Percentiles rank a stretch among this genome's conserved stretches.
Evolutionary conservation across 2,888 invertebrate species (phyloP).

Genomic region (Amphipyra berbera): DNA sequence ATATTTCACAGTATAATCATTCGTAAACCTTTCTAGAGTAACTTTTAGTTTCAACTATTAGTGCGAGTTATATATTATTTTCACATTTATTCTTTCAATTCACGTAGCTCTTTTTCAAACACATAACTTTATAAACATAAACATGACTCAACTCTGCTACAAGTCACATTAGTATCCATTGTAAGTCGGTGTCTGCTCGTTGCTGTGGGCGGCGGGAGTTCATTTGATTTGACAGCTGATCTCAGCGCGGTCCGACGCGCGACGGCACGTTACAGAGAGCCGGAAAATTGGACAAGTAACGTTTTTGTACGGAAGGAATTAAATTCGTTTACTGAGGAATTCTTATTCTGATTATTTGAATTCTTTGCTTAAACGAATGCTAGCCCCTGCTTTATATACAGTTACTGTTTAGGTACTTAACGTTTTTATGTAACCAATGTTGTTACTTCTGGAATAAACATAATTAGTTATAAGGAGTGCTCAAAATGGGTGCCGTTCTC

Average conservation of each 20-base stretch:
- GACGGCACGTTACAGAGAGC: constrained; percentile 5
- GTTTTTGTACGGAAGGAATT: constrained; percentile 23
- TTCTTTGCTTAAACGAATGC: background rate
- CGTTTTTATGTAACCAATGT: background rate
- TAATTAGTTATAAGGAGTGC: background rate
- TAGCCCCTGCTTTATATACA: background rate
- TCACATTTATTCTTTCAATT: no score
- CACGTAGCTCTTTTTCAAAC: background rate
- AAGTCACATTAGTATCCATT: constrained; percentile 16
- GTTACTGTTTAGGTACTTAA: background rate
- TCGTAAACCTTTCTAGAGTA: no score
- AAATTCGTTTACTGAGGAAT: constrained; percentile 17
- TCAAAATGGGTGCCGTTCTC: background rate
- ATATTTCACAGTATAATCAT: no score
- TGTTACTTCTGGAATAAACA: background rate
- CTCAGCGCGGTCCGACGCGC: constrained; percentile 14
- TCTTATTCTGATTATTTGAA: background rate
- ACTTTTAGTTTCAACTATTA: no score
- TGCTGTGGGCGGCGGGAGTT: background rate
- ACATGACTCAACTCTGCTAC: background rate
- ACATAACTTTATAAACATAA: background rate
- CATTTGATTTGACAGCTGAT: constrained; percentile 49
- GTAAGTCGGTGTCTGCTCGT: constrained; percentile 1
- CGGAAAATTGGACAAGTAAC: constrained; percentile 34
- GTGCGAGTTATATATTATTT: no score